Conservation (phyloP, 2,888 invertebrate species). For the Oligia fasciuncula region DNA sequence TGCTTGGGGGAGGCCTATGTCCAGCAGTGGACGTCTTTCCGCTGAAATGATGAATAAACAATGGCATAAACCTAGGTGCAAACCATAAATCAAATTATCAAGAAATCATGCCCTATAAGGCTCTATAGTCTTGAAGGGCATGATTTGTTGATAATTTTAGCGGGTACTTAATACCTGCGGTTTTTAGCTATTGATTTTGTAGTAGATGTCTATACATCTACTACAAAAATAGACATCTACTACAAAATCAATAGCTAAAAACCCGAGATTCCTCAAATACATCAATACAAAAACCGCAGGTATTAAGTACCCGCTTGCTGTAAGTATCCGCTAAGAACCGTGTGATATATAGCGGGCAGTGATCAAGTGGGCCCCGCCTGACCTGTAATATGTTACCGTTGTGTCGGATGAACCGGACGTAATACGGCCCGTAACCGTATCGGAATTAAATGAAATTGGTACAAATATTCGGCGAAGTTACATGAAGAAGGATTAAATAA, state of each 20-base stretch:
- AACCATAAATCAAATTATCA: background rate
- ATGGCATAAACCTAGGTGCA: background rate
- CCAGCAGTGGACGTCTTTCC: no score
- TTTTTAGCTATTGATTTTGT: no score
- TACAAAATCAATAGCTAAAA: background rate
- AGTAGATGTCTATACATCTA: no score
- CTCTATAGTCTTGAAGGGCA: no score
- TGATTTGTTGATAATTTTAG: no score
- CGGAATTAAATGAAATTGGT: slow-evolving; percentile 41
- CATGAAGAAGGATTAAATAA: background rate
- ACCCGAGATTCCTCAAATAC: slow-evolving; percentile 32
- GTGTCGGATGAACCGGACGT: slow-evolving; percentile 44
- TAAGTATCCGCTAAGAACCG: slow-evolving; percentile 56
- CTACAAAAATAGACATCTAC: background rate
- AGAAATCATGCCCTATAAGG: background rate
- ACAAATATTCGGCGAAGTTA: background rate
- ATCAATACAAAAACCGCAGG: slow-evolving; percentile 55
- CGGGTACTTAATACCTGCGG: no score
- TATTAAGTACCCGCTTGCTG: slow-evolving; percentile 48
- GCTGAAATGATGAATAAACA: background rate
- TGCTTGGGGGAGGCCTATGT: no score
- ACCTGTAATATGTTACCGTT: slow-evolving; percentile 66
- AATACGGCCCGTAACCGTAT: slow-evolving; percentile 21
- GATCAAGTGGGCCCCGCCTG: slow-evolving; percentile 62
- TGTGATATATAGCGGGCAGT: slow-evolving; percentile 66